Evolutionary conservation across 2,888 invertebrate species (phyloP).

Genomic region (Tetragonula carbonaria): DNA sequence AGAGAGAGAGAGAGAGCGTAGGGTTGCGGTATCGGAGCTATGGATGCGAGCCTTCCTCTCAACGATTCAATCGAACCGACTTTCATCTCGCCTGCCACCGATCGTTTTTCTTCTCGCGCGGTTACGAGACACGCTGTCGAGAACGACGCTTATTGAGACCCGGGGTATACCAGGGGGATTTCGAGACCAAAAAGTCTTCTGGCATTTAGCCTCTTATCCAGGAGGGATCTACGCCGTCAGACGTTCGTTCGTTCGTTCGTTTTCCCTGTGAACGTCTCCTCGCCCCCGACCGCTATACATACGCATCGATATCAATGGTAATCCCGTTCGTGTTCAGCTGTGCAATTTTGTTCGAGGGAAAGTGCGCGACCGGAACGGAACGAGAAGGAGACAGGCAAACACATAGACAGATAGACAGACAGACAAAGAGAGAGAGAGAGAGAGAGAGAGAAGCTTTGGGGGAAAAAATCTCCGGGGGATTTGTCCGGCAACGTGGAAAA

Average conservation of each 20-base stretch:
- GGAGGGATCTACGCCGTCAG: background rate
- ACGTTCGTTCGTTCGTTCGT: background rate
- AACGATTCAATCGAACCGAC: conserved; percentile 65
- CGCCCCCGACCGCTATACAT: background rate
- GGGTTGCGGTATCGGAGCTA: conserved; percentile 54
- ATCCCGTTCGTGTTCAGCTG: background rate
- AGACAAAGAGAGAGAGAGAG: too few relatives aligned
- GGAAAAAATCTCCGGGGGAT: conserved; percentile 48
- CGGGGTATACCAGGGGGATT: background rate
- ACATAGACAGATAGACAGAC: too few relatives aligned
- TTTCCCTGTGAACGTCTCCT: background rate
- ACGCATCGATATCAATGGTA: conserved; percentile 8
- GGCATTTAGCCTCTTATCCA: conserved; percentile 9
- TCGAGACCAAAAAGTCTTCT: conserved; percentile 3
- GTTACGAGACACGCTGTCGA: conserved; percentile 27
- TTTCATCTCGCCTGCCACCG: conserved; percentile 50
- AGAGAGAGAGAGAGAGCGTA: background rate
- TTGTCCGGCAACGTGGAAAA: conserved; percentile 51
- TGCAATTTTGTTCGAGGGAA: conserved; percentile 1
- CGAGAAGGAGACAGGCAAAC: too few relatives aligned
- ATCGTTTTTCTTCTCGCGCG: conserved; percentile 12
- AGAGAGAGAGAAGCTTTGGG: too few relatives aligned
- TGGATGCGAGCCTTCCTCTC: conserved; percentile 54
- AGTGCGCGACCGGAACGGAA: background rate
- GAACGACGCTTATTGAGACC: conserved; percentile 31